phyloP scores from a whole-genome alignment of 64 coral and sea anemone genomes.

The Porites australiensis region DNA sequence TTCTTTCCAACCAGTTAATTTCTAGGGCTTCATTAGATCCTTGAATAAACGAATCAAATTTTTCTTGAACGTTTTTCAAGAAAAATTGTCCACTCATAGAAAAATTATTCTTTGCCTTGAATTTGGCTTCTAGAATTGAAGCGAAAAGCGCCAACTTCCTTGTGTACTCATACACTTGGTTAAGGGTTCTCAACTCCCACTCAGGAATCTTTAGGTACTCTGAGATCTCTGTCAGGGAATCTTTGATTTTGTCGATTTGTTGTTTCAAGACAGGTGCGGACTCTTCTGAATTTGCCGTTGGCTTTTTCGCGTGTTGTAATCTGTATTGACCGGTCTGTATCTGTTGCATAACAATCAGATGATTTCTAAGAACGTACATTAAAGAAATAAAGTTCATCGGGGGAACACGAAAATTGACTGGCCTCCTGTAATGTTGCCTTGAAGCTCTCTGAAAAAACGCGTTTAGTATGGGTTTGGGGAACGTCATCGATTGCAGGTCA shows the following conservation, averaged over 20 bases:
- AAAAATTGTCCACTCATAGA: background rate
- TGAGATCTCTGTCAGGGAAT: background rate
- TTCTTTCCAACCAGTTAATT: background rate
- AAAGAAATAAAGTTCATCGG: background rate
- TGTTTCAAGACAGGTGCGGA: background rate
- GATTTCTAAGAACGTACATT: background rate
- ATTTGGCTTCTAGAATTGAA: background rate
- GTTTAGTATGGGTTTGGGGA: background rate
- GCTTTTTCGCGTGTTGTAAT: background rate
- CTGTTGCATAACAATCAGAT: background rate
- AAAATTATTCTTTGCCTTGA: background rate
- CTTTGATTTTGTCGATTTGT: background rate
- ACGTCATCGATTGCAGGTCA: background rate
- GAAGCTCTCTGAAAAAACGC: too few relatives aligned
- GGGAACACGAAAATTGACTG: too few relatives aligned
- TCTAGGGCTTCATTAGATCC: background rate
- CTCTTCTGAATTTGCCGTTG: background rate
- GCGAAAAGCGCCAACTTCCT: background rate
- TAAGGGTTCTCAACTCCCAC: background rate
- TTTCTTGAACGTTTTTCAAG: background rate
- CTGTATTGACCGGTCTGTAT: background rate
- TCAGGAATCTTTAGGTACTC: background rate
- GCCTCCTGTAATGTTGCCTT: too few relatives aligned
- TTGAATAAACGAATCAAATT: background rate
- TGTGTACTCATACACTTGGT: slow-evolving; percentile 4